Evolutionary conservation across 2,888 invertebrate species (phyloP), one percentile per base, ranked within the genome.

Genomic region (Sepioteuthis lessoniana): DNA sequence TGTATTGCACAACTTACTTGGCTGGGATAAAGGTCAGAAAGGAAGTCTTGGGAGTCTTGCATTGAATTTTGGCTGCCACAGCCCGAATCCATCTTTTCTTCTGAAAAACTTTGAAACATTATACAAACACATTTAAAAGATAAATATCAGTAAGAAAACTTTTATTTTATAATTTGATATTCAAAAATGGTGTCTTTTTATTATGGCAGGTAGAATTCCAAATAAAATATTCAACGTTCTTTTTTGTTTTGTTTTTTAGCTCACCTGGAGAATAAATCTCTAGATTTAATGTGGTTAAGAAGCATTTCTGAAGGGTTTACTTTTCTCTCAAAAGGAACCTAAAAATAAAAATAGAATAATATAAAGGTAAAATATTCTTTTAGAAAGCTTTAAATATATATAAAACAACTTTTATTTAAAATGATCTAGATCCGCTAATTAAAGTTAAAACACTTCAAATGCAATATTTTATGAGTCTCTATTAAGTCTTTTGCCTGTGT

Each of bases 221-320:
- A n/a, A 55, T 50, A 16, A 55, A 25, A 25, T 55, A 55, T 55
- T 55, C 7, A 76, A 76, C 7, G 3, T 42, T 42, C 42, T 42
- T 42, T 42, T 42, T 42, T 42, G 7, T 42, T 76, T n/a, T 76
- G 7, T 16, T 31, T 31, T 92, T 42, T 42, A 47, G 31, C 92
- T 92, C 35, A 92, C 92, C 35, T 92, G 92, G 92, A 42, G 47
- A 92, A 92, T 35, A 92, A 47, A 92, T 92, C 92, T 92, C 47
- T 92, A n/a, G 92, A 92, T 31, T 92, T 92, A 19, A 92, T 92
- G 31, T 92, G 92, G 35, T 92, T 92, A 47, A 92, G 92, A 47
- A 92, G 92, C 92, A 92, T 92, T 25, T 38, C 46, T 10, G 16
- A n/a, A n/a, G 4, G n/a, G 55, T 7, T 47, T 55, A 55, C 55